These are phyloP conservation scores for Pagrus major DNA, from an alignment of 2,113 vertebrate genomes.

Conservation along the genomic window DNA sequence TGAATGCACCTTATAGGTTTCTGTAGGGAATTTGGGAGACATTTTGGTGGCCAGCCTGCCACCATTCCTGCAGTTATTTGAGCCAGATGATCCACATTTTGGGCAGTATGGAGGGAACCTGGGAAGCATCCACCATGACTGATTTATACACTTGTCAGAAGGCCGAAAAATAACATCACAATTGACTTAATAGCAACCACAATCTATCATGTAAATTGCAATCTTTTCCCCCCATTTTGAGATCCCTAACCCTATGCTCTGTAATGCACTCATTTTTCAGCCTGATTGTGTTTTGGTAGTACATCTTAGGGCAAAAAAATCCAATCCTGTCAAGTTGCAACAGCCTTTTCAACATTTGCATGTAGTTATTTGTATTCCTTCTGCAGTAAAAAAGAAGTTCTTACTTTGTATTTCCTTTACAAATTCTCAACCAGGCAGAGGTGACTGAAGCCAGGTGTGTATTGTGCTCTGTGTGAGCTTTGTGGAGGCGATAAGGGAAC, in stretches of 20 bases:
- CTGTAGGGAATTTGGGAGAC: neutral
- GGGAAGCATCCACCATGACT: neutral
- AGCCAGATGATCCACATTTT: slow-evolving; percentile 8
- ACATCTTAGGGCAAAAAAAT: neutral
- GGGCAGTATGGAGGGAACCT: neutral
- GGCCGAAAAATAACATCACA: too few species aligned
- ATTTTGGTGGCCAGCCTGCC: neutral
- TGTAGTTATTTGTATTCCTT: neutral
- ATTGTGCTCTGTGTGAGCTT: slow-evolving; percentile 39
- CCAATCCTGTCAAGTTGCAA: neutral
- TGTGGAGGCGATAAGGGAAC: slow-evolving; percentile 37
- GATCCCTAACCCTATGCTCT: too few species aligned
- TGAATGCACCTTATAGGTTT: neutral
- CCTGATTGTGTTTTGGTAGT: neutral
- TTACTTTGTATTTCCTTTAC: slow-evolving; percentile 4
- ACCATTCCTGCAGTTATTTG: neutral
- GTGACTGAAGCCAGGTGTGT: slow-evolving; percentile 38
- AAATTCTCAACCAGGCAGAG: slow-evolving; percentile 28
- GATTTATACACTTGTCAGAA: neutral
- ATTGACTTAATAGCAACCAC: too few species aligned
- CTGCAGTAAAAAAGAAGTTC: neutral
- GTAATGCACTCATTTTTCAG: neutral
- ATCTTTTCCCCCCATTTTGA: too few species aligned
- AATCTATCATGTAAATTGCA: too few species aligned
- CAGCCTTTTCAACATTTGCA: neutral